A percentile compares a stretch with the other conserved stretches of the same genome.
phyloP scores from a whole-genome alignment of 2,888 invertebrate genomes.

The Melieria omissa region DNA sequence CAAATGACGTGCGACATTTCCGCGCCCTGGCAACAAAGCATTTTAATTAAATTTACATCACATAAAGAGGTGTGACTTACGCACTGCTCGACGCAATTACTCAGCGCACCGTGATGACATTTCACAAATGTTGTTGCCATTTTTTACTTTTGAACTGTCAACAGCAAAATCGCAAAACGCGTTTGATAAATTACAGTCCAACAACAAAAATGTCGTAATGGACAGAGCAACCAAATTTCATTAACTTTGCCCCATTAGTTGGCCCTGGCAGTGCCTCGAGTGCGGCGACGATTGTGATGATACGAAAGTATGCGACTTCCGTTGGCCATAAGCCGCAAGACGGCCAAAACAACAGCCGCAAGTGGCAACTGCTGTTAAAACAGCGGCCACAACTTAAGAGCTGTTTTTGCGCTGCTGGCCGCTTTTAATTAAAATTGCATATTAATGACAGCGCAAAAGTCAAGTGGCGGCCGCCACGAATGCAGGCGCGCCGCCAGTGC shows the following conservation, averaged over 20 bases:
- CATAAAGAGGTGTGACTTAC: slow-evolving; percentile 22
- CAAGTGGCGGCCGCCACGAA: background rate
- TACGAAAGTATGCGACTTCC: slow-evolving; percentile 39
- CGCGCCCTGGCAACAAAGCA: background rate
- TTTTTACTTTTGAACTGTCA: slow-evolving; percentile 15
- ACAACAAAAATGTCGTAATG: background rate
- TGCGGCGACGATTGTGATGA: slow-evolving; percentile 35
- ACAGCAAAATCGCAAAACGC: background rate
- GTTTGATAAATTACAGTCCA: background rate
- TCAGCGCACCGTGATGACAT: slow-evolving; percentile 22
- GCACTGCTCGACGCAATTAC: background rate
- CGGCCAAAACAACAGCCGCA: too few species aligned
- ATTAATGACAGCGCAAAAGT: slow-evolving; percentile 47
- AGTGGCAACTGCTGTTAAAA: too few species aligned
- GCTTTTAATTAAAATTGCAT: slow-evolving; percentile 59
- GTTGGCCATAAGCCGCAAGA: slow-evolving; percentile 27
- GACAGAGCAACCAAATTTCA: background rate
- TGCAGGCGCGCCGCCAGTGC: background rate
- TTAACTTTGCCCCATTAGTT: background rate
- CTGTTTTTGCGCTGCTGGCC: slow-evolving; percentile 29
- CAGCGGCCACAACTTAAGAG: too few species aligned
- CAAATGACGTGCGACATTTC: too few species aligned
- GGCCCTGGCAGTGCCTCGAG: background rate
- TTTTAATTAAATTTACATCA: slow-evolving; percentile 23
- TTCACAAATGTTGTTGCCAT: slow-evolving; percentile 14